phyloP scores from a whole-genome alignment of 35 echinoderm and acorn worm species.

The Diadema setosum region DNA sequence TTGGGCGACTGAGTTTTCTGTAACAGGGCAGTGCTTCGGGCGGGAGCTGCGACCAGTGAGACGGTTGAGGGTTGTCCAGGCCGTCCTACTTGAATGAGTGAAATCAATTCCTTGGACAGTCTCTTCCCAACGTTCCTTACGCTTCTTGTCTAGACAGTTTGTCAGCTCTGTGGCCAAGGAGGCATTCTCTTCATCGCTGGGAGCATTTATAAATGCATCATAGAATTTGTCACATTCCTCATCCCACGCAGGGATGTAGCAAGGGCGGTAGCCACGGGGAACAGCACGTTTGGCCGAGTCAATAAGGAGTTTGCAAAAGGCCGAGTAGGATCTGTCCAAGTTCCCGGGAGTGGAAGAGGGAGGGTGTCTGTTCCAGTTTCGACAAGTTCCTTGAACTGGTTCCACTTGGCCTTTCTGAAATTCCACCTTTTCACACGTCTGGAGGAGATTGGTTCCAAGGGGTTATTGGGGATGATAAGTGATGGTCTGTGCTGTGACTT shows the following conservation, averaged over 20 bases:
- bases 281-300: not conserved
- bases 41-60: not conserved
- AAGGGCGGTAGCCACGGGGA: not conserved
- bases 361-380: not conserved
- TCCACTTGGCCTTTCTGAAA: not conserved
- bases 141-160: not conserved
- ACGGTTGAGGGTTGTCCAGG: not conserved
- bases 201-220: not conserved
- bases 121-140: not conserved
- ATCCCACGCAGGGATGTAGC: slow-evolving; percentile 32
- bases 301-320: not conserved
- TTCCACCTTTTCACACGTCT: not conserved
- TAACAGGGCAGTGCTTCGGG: not conserved
- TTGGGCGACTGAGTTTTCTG: not conserved
- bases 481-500: not conserved
- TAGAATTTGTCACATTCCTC: not conserved
- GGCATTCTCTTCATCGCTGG: not conserved
- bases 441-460: not conserved
- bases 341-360: not conserved
- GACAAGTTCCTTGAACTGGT: not conserved
- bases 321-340: not conserved
- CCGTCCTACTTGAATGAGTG: not conserved
- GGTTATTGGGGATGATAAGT: not conserved
- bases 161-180: not conserved
- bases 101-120: not conserved